Conservation (phyloP, 2,113 vertebrate species). For the Polyodon spathula region DNA sequence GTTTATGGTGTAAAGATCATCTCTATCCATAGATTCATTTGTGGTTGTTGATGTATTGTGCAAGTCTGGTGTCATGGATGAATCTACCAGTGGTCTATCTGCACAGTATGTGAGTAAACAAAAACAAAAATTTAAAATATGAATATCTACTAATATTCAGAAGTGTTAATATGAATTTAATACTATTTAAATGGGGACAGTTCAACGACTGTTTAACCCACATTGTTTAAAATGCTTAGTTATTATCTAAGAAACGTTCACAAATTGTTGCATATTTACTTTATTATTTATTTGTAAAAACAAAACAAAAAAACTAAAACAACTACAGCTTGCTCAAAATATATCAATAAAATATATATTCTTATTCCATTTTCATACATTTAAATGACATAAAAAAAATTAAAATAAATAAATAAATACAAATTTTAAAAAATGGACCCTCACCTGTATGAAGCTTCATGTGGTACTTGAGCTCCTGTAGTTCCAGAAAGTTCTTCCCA, state of each 20-base stretch:
- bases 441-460: conserved; percentile 54
- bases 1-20: conserved; percentile 21
- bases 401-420: conserved; percentile 8
- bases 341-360: too few relatives aligned
- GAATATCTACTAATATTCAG: background rate
- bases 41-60: conserved; percentile 21
- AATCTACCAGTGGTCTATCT: conserved; percentile 40
- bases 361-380: too few relatives aligned
- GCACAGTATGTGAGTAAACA: conserved; percentile 9
- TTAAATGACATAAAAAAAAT: background rate
- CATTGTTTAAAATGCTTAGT: too few relatives aligned
- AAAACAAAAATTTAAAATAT: background rate
- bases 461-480: conserved; percentile 58
- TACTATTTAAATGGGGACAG: too few relatives aligned
- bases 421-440: conserved; percentile 12
- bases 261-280: too few relatives aligned
- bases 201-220: too few relatives aligned
- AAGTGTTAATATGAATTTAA: too few relatives aligned
- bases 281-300: too few relatives aligned
- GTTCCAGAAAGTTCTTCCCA: conserved; percentile 54
- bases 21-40: conserved; percentile 24
- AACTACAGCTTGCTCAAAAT: too few relatives aligned
- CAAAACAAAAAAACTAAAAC: too few relatives aligned
- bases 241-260: too few relatives aligned
- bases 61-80: conserved; percentile 17